phyloP scores from a whole-genome alignment of 2,888 invertebrate species.

The Lacanobia wlatinum region DNA sequence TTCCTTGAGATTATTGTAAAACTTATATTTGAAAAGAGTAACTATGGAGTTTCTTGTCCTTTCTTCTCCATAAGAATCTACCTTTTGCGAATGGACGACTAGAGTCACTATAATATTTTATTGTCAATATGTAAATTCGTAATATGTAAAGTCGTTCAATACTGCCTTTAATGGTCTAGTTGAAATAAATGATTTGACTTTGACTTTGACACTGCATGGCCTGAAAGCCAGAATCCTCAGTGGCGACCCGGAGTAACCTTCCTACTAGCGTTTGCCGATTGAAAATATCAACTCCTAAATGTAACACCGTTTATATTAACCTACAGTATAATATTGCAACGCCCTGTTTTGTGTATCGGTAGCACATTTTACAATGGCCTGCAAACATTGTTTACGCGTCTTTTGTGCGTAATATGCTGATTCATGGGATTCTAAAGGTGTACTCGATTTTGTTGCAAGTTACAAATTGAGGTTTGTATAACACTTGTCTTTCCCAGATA shows the following conservation, averaged over 20 bases:
- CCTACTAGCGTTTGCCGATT: neutral
- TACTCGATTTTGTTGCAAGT: constrained; percentile 21
- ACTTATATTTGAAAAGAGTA: too few species aligned
- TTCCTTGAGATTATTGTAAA: too few species aligned
- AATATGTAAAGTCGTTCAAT: too few species aligned
- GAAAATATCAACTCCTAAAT: neutral
- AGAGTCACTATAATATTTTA: too few species aligned
- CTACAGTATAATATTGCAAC: constrained; percentile 34
- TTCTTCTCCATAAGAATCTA: too few species aligned
- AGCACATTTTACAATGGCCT: constrained; percentile 35
- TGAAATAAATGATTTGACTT: too few species aligned
- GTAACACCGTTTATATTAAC: constrained; percentile 10
- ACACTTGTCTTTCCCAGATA: too few species aligned
- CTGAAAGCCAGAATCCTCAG: neutral
- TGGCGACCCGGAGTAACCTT: neutral
- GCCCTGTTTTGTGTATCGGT: constrained; percentile 42
- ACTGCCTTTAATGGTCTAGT: too few species aligned
- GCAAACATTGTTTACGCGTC: constrained; percentile 48
- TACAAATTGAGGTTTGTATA: neutral
- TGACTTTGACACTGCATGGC: too few species aligned
- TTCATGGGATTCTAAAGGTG: constrained; percentile 42
- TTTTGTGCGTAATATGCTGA: constrained; percentile 41
- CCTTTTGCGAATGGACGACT: too few species aligned
- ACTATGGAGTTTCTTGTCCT: too few species aligned
- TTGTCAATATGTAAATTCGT: too few species aligned